Conservation (phyloP, 2,113 vertebrate species). For the Enhydra lutris region DNA sequence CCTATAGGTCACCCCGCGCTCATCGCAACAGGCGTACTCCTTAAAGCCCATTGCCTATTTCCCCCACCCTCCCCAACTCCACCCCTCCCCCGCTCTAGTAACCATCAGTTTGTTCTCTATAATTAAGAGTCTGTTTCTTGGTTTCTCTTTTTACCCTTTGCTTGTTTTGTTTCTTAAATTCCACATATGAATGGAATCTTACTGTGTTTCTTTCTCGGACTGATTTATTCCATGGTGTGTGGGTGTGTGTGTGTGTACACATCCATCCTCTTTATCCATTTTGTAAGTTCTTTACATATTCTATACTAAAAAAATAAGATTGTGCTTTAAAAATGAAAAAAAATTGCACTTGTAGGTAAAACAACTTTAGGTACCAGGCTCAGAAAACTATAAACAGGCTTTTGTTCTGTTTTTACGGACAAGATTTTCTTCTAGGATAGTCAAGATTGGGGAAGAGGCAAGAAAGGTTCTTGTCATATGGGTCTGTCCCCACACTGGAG, state of each 20-base stretch:
- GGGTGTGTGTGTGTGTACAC: not conserved
- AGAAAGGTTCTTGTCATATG: not conserved
- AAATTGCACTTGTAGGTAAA: not conserved
- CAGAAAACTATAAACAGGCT: not conserved
- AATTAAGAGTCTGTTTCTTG: not conserved
- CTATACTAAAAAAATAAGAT: not conserved
- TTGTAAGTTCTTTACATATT: not conserved
- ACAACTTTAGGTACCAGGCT: not conserved
- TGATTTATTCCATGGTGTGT: not conserved
- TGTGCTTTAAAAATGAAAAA: not conserved
- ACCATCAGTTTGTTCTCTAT: not conserved
- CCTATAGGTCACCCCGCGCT: not conserved
- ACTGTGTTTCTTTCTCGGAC: not conserved
- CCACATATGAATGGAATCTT: not conserved
- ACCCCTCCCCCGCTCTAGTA: not conserved
- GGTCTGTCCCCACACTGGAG: not conserved
- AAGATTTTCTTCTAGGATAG: not conserved
- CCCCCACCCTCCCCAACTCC: not conserved
- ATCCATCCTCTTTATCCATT: not conserved
- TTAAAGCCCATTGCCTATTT: not conserved
- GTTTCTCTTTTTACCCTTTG: not conserved
- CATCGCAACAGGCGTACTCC: not conserved
- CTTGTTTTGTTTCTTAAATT: not conserved
- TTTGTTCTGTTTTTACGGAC: not conserved
- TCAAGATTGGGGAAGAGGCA: not conserved